A percentile compares a stretch with the other conserved stretches of the same genome.
These are phyloP conservation scores for Riparia riparia DNA, from an alignment of 2,113 vertebrate species.

Conservation along the genomic window DNA sequence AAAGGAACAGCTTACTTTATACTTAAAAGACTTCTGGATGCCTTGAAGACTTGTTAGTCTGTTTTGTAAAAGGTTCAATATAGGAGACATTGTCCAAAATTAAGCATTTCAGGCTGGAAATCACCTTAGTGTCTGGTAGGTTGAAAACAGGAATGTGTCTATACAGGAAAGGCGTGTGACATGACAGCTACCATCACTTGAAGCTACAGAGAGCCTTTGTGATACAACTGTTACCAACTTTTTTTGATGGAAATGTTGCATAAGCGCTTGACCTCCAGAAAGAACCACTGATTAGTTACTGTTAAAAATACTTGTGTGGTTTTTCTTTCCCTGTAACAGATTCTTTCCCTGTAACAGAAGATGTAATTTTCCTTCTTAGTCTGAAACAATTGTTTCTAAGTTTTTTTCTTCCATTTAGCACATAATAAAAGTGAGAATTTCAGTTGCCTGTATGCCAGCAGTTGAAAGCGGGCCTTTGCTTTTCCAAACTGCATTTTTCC, in stretches of 20 bases:
- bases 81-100: neutral
- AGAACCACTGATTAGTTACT: neutral
- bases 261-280: neutral
- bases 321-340: neutral
- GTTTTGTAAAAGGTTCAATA: neutral
- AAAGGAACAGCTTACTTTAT: neutral
- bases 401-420: neutral
- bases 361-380: neutral
- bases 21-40: neutral
- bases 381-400: neutral
- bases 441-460: neutral
- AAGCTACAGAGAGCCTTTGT: neutral
- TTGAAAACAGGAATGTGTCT: neutral
- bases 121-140: rapidly evolving
- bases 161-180: neutral
- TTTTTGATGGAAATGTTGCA: neutral
- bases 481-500: neutral
- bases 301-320: neutral
- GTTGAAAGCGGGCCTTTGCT: neutral
- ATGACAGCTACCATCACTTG: rapidly evolving
- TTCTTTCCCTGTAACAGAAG: neutral
- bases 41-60: neutral
- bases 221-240: neutral
- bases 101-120: neutral
- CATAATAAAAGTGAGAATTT: neutral